Conservation (phyloP, 2,797 vertebrate species). For the Tiaroga cobitis region DNA sequence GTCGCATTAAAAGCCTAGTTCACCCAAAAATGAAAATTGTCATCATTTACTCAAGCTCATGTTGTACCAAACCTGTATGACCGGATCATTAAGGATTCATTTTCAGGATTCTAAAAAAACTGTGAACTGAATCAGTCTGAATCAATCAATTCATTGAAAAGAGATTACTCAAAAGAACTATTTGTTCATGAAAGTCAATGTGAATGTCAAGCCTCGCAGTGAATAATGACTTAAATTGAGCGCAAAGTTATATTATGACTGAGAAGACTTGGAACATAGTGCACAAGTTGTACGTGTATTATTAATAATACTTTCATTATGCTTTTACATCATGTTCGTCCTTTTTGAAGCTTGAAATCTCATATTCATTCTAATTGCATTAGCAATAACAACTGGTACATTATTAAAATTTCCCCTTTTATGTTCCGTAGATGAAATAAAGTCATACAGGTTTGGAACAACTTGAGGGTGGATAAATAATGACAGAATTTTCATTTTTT, state of each 20-base stretch:
- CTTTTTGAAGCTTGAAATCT: not conserved
- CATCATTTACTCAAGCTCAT: not conserved
- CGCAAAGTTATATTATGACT: not conserved
- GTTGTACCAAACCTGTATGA: conserved; percentile 1
- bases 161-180: not conserved
- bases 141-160: not conserved
- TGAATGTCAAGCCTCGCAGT: not conserved
- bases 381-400: not conserved
- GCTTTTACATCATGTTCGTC: not conserved
- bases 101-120: no score
- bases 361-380: not conserved
- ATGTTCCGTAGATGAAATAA: not conserved
- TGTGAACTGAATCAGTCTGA: not conserved
- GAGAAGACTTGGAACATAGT: not conserved
- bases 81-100: not conserved
- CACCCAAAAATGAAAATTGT: not conserved
- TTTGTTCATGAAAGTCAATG: not conserved
- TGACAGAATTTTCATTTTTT: conserved; percentile 3
- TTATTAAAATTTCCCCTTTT: not conserved
- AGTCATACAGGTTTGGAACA: not conserved
- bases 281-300: not conserved
- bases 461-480: not conserved
- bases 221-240: not conserved
- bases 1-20: conserved; percentile 47
- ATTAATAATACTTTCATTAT: not conserved